Evolutionary conservation across 2,888 invertebrate species (phyloP), one percentile per base, ranked within the genome.

Genomic region (Crossocerus cetratus): DNA sequence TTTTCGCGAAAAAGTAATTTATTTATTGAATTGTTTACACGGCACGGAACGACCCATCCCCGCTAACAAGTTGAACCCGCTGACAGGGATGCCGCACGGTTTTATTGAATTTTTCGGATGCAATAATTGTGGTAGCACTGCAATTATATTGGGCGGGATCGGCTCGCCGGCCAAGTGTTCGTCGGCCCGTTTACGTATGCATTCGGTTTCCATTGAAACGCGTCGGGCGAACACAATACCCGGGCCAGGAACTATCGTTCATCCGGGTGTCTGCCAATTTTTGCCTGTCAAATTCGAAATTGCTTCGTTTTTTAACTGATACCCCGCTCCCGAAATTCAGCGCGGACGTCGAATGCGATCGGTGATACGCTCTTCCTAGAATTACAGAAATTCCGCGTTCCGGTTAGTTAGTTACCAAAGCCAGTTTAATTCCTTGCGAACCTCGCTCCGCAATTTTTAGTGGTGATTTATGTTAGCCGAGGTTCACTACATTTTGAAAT

Each of bases 161-260:
- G 32, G 32, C 32, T 32, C 32, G 32, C 32, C 32, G 8, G 32
- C 32, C 45, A 56, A 20, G 53, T 53, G 21, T 20, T 43, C 43
- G 57, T 21, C 53, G 20, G 45, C 53, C 65, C 32, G 54, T 81
- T 74, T 74, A 67, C 65, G 42, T 65, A 65, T 74, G 69, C 65
- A 69, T 71, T 77, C 74, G 61, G 81, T 72, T 69, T 65, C 54
- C 67, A 18, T 54, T 58, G 57, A 64, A 65, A 72, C 66, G 65
- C 32, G 32, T 32, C 32, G 32, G 32, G 32, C 32, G 53, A 42
- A 63, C 67, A 64, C 64, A 61, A 69, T 59, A 56, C 44, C 49
- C 22, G 57, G 20, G 61, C 60, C 32, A 32, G 32, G 60, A 18
- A 55, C 59, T 59, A 74, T 74, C 71, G 67, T 64, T 58, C 61